Evolutionary conservation across 2,113 vertebrate genomes (phyloP).

Genomic region (Colinus virginianus): DNA sequence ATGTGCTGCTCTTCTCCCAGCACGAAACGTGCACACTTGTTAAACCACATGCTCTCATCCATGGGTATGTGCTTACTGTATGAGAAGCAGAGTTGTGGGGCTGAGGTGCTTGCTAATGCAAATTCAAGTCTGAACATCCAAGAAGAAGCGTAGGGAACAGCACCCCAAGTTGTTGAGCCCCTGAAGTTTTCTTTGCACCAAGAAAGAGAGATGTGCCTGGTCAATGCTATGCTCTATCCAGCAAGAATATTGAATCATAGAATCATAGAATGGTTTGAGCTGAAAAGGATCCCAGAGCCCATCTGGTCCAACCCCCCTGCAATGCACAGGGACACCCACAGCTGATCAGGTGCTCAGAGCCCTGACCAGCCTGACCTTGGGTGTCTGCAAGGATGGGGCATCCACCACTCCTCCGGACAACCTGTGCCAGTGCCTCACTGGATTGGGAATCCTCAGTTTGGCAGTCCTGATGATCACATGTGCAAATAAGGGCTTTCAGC

Average conservation of each 20-base stretch:
- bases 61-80: neutral
- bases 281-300: too few species aligned
- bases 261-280: too few species aligned
- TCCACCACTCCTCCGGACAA: too few species aligned
- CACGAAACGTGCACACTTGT: neutral
- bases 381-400: too few species aligned
- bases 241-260: neutral
- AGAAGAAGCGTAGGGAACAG: neutral
- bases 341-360: too few species aligned
- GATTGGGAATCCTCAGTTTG: neutral
- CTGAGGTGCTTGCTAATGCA: slow-evolving; percentile 1
- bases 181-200: neutral
- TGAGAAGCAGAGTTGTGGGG: neutral
- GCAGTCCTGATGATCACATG: neutral
- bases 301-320: too few species aligned
- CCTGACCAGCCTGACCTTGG: too few species aligned
- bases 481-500: neutral
- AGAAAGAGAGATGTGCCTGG: neutral
- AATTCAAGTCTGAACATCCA: slow-evolving; percentile 3
- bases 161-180: neutral
- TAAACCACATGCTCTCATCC: neutral
- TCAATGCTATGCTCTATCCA: neutral
- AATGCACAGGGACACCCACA: too few species aligned
- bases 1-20: neutral
- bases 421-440: too few species aligned